Conservation (phyloP, 92 coral and sea anemone species). For the Parazoanthus atlanticus region DNA sequence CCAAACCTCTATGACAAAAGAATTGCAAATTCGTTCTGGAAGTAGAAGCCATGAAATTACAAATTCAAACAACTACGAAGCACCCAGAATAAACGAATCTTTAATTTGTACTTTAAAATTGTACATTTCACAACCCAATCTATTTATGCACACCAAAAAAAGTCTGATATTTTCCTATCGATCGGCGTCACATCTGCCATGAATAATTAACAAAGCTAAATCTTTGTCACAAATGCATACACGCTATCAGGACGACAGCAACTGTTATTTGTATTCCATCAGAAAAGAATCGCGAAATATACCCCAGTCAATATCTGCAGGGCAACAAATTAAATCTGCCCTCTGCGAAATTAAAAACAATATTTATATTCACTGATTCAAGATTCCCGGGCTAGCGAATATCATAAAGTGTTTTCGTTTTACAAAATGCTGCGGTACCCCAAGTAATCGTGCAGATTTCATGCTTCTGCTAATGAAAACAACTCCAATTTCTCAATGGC, state of each 20-base stretch:
- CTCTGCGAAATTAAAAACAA: background rate
- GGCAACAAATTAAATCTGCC: background rate
- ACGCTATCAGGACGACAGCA: background rate
- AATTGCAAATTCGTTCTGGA: slow-evolving; percentile 15
- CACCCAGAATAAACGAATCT: too few relatives aligned
- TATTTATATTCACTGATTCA: background rate
- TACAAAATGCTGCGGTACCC: slow-evolving; percentile 13
- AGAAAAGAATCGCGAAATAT: background rate
- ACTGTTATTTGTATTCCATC: background rate
- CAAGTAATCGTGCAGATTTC: slow-evolving; percentile 20
- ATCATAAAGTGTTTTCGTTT: background rate
- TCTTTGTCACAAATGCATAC: background rate
- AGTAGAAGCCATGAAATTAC: slow-evolving; percentile 18
- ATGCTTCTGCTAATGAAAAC: slow-evolving; percentile 5
- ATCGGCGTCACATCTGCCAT: background rate
- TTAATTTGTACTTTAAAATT: background rate
- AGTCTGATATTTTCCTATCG: background rate
- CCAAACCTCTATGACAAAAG: slow-evolving; percentile 8
- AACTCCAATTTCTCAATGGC: background rate
- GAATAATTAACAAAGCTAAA: slow-evolving; percentile 24
- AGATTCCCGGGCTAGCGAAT: too few relatives aligned
- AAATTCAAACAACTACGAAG: background rate
- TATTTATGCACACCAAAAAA: background rate
- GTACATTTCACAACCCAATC: background rate
- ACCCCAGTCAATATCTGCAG: background rate